These are phyloP conservation scores for Drosophila vallismaia DNA, from an alignment of 2,888 invertebrate genomes.

Conservation along the genomic window DNA sequence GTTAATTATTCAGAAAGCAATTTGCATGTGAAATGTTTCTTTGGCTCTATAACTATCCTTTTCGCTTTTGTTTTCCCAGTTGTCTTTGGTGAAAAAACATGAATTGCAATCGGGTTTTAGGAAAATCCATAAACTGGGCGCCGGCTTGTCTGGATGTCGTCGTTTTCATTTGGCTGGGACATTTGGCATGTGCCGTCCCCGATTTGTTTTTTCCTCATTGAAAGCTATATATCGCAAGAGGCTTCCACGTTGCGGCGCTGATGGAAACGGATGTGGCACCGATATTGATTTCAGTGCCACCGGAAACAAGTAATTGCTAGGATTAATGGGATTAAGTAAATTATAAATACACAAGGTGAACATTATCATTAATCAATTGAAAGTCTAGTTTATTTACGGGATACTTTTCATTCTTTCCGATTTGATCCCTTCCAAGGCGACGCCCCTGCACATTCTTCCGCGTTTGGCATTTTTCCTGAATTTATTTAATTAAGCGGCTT, in stretches of 20 bases:
- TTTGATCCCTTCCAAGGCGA: neutral
- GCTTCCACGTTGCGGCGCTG: constrained; percentile 1
- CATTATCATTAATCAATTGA: neutral
- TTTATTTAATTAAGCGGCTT: constrained; percentile 69
- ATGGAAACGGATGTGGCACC: constrained; percentile 1
- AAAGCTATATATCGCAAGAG: constrained; percentile 8
- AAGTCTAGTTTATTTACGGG: neutral
- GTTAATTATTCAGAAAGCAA: constrained; percentile 62
- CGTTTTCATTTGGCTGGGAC: constrained; percentile 14
- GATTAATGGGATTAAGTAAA: neutral
- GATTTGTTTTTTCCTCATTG: constrained; percentile 9
- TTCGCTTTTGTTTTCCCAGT: neutral
- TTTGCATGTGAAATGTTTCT: constrained; percentile 46
- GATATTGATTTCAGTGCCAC: neutral
- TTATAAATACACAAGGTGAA: neutral
- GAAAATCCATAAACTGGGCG: constrained; percentile 24
- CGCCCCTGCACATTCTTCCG: constrained; percentile 13
- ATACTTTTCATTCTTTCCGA: neutral
- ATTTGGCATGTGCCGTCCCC: constrained; percentile 16
- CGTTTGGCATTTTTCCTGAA: constrained; percentile 36
- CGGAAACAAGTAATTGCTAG: constrained; percentile 7
- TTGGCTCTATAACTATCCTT: neutral
- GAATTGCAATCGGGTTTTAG: constrained; percentile 10
- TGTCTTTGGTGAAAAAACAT: constrained; percentile 1
- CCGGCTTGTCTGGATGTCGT: constrained; percentile 37